Base-by-base conservation (phyloP, 1,140 invertebrate genomes). In the Drosophila suzukii region DNA sequence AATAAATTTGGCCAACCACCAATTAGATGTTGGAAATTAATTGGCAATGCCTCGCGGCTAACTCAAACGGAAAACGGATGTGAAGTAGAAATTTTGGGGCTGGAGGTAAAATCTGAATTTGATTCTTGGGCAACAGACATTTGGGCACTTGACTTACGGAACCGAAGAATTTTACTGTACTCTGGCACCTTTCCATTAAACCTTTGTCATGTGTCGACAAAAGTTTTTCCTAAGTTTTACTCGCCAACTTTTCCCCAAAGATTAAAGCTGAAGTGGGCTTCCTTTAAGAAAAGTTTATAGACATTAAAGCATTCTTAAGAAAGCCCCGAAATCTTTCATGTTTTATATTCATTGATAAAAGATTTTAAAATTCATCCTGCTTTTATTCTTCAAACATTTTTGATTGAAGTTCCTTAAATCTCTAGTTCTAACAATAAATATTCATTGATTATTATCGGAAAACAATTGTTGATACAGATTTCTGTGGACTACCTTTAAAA, bases 21-120 rank as follows among this genome's bases (percentile, higher is more conserved):
- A 90, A 81, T 90, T 78, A 78, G 75, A 78, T 66, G 75, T 58
- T 68, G 55, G 65, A 84, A 90, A 90, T 81, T 84, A 88, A 89
- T 88, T 88, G 84, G 63, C 75, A 80, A 50, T 75, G 57, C 67
- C 72, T 49, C 53, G 24, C 17, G 70, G 78, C 70, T 12, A 44
- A 17, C 44, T 60, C 17, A 38, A 65, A 30, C n/a, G 56, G 50
- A 6, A 57, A 50, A 50, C 39, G 58, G 41, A 49, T 55, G 60
- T 43, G 38, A 11, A 17, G 17, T 41, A 32, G 12, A 53, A 43
- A 53, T 20, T n/a, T 11, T 53, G 41, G 15, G 38, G 36, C 30
- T 44, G 27, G 43, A 10, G 44, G 13, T 4, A 44, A 50, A 49
- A 65, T 65, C 17, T n/a, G 17, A 34, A 20, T 17, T 50, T 12